Conservation (phyloP, 2,113 vertebrate species). For the Montifringilla adamsi region DNA sequence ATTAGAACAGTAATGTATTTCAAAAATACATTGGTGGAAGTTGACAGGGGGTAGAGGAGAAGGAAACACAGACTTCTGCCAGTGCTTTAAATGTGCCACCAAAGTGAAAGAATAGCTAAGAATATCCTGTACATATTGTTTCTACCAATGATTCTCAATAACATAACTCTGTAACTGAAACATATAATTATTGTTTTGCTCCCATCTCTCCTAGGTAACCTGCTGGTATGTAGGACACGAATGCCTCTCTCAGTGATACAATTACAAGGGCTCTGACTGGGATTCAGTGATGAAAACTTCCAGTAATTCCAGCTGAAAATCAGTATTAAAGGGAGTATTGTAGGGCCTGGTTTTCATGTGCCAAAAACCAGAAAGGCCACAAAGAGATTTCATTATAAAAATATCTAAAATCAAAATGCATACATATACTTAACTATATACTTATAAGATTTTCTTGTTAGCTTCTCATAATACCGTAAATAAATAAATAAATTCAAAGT, state of each 20-base stretch:
- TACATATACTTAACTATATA: not conserved
- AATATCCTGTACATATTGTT: not conserved
- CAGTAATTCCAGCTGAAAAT: not conserved
- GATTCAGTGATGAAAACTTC: not conserved
- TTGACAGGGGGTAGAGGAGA: not conserved
- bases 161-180: not conserved
- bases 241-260: not conserved
- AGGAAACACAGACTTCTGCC: not conserved
- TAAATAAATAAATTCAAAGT: not conserved
- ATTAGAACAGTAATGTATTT: not conserved
- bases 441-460: not conserved
- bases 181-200: not conserved
- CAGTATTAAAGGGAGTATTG: not conserved
- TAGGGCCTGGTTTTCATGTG: not conserved
- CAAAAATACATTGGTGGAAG: rapidly evolving
- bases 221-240: not conserved
- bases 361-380: not conserved
- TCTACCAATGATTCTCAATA: constrained; percentile 9
- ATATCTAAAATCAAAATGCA: not conserved
- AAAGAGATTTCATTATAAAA: not conserved
- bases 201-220: constrained; percentile 12
- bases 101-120: constrained; percentile 8
- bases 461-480: not conserved
- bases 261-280: not conserved
- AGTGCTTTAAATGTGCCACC: not conserved